These are phyloP conservation scores for Andrena bucephala DNA, from an alignment of 2,888 invertebrate species.

Conservation along the genomic window DNA sequence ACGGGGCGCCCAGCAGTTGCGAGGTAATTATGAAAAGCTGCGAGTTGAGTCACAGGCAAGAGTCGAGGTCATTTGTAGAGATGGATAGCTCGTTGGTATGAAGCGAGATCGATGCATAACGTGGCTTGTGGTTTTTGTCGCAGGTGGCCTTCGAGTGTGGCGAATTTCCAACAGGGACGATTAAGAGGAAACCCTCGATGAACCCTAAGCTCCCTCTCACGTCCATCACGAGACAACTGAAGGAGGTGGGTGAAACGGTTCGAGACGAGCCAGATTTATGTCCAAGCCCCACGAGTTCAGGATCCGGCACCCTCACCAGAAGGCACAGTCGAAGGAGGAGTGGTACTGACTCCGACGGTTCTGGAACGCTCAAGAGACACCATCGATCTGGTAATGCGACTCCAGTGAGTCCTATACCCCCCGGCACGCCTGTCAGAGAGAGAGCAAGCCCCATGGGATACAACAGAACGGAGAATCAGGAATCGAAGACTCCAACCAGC, in stretches of 20 bases:
- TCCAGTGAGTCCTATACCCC: slow-evolving; percentile 84
- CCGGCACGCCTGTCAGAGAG: slow-evolving; percentile 86
- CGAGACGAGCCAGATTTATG: slow-evolving; percentile 86
- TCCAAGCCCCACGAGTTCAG: slow-evolving; percentile 84
- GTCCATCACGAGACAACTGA: slow-evolving; percentile 95
- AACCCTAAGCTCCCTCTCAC: slow-evolving; percentile 96
- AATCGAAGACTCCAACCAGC: slow-evolving; percentile 82
- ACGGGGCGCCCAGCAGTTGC: slow-evolving; percentile 91
- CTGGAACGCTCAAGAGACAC: slow-evolving; percentile 82
- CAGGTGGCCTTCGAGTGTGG: slow-evolving; percentile 84
- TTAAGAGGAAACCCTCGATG: slow-evolving; percentile 96
- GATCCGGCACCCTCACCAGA: slow-evolving; percentile 87
- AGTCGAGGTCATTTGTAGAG: too few species aligned
- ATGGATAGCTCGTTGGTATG: neutral
- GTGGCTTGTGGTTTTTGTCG: neutral
- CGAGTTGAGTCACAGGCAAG: neutral
- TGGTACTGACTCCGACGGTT: slow-evolving; percentile 86
- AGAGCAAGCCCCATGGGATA: slow-evolving; percentile 85
- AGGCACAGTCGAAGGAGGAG: slow-evolving; percentile 87
- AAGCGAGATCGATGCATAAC: neutral
- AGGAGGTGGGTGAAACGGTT: slow-evolving; percentile 93
- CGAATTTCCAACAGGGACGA: slow-evolving; percentile 89
- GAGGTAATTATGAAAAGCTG: slow-evolving; percentile 86
- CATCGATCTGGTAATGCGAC: slow-evolving; percentile 86
- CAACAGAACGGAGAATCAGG: slow-evolving; percentile 78